Base-by-base conservation (phyloP, 2,888 invertebrate genomes). In the Drosophila mimetica region DNA sequence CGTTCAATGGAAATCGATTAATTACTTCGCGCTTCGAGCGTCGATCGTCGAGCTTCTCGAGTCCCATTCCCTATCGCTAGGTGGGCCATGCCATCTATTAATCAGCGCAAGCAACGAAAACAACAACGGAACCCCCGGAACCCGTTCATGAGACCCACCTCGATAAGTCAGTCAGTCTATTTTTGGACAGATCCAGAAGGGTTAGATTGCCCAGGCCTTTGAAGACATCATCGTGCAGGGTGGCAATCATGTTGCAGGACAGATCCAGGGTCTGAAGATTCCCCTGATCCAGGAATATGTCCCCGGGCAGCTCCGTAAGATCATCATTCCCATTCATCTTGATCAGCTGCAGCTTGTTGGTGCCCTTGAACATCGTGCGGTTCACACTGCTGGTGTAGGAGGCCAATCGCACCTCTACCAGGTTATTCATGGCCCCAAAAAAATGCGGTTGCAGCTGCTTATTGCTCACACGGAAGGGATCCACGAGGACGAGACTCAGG, bases 161-260 rank as follows among this genome's bases (percentile, higher is more conserved):
- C 58, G 93, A 92, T 76, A 95, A 93, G 58, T 91, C 92, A 8
- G 90, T 89, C 25, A 95, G 90, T 14, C 91, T 92, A 90, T 97
- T 97, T 72, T 93, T 91, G 57, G 94, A 93, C 53, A 97, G 91
- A 89, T 94, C 93, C 22, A 96, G 91, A 37, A 89, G 91, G 77
- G 92, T 91, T 54, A 96, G 91, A 66, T 93, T 92, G 5, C 90
- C 92, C 92, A 28, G 93, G 90, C 64, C 93, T 92, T 30, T 39
- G 16, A 84, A 84, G 1, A 81, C 44, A 25, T 78, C 42, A 5
- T 42, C n/a, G 7, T 61, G 39, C 37, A 75, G 32, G 1, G n/a
- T 13, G 13, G 7, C 20, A 20, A 75, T 14, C 8, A 18, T 37
- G 32, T 75, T 75, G 28, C 52, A 54, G 51, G 94, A 93, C 57